Percentiles rank a stretch among this genome's conserved stretches.
Conservation (phyloP, 2,113 vertebrate genomes). For the Elephas maximus region DNA sequence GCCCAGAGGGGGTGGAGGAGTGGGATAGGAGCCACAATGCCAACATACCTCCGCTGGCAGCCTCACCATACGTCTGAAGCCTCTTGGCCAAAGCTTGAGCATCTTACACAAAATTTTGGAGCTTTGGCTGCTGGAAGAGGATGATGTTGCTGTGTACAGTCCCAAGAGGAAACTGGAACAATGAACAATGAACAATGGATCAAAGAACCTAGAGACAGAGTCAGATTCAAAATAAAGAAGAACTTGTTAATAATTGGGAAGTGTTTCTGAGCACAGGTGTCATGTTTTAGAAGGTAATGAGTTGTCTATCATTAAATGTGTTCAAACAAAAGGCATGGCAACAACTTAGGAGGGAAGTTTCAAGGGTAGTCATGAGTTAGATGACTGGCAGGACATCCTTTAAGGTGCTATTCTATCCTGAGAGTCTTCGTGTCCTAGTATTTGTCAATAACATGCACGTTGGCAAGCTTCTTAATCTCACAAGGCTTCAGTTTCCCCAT, state of each 20-base stretch:
- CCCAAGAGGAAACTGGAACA: neutral
- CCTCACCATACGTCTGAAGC: neutral
- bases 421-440: neutral
- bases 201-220: neutral
- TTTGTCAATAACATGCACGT: neutral
- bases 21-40: neutral
- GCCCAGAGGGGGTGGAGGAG: neutral
- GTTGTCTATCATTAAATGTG: neutral
- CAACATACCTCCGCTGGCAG: neutral
- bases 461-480: neutral
- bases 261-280: neutral
- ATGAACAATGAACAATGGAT: too few relatives aligned
- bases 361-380: neutral
- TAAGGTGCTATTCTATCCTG: fast-evolving
- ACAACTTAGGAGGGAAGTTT: neutral
- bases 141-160: fast-evolving
- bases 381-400: neutral
- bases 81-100: neutral
- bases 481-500: neutral
- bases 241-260: neutral
- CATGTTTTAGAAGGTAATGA: neutral
- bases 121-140: neutral
- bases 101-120: neutral
- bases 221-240: neutral
- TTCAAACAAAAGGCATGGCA: neutral